A percentile compares a stretch with the other conserved stretches of the same genome.
These are phyloP conservation scores for Myanophis thanlyinensis DNA, from an alignment of 2,113 vertebrate genomes.

Conservation along the genomic window DNA sequence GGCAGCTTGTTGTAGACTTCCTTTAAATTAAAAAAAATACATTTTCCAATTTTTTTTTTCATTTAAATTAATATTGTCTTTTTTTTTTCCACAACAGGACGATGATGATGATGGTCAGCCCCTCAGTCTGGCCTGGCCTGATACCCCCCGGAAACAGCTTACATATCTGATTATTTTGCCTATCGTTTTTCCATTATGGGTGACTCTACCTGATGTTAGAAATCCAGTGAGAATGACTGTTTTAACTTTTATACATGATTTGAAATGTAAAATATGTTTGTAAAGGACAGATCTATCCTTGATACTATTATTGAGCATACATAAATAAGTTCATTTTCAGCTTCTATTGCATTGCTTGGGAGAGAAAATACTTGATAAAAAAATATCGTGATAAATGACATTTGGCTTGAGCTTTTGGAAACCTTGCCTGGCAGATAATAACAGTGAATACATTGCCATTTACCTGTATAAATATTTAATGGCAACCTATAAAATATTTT, in stretches of 20 bases:
- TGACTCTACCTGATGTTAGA: constrained; percentile 90
- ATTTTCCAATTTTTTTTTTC: neutral
- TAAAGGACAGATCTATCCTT: neutral
- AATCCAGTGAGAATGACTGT: constrained; percentile 79
- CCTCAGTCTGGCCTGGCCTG: constrained; percentile 91
- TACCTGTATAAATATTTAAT: constrained; percentile 16
- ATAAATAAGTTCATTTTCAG: neutral
- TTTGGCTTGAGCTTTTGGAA: constrained; percentile 13
- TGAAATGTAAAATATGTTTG: neutral
- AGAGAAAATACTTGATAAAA: neutral
- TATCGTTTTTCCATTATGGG: constrained; percentile 91
- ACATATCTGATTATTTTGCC: constrained; percentile 89
- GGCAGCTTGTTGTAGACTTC: neutral
- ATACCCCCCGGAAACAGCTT: constrained; percentile 80
- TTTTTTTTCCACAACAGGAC: constrained; percentile 68
- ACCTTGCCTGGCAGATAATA: neutral
- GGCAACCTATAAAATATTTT: neutral
- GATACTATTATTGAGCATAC: neutral
- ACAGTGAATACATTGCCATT: constrained; percentile 16
- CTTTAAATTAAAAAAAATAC: neutral
- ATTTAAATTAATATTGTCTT: neutral
- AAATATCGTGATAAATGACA: neutral
- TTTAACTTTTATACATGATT: neutral
- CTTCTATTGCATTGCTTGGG: neutral
- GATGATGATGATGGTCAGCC: constrained; percentile 86